phyloP scores from a whole-genome alignment of 2,888 invertebrate genomes.

The Macropis europaea region DNA sequence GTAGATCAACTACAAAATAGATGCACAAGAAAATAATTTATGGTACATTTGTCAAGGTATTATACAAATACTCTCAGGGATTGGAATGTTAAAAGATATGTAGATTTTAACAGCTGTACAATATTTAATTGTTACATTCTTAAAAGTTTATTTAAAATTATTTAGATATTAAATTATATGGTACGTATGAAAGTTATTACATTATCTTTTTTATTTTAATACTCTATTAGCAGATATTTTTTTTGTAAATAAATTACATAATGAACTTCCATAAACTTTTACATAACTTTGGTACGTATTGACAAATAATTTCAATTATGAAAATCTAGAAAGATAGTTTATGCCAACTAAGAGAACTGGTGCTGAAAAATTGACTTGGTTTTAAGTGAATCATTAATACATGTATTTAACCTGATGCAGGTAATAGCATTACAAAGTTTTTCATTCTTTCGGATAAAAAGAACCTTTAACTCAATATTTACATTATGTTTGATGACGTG shows the following conservation, averaged over 20 bases:
- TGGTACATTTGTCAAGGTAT: conserved; percentile 1
- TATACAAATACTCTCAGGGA: background rate
- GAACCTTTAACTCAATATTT: background rate
- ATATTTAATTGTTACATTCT: background rate
- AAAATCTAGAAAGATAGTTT: background rate
- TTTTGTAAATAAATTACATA: background rate
- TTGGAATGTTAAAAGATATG: conserved; percentile 32
- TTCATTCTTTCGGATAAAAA: conserved; percentile 11
- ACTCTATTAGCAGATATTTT: background rate
- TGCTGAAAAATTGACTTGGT: background rate
- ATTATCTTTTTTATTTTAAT: conserved; percentile 1
- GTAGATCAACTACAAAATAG: conserved; percentile 12
- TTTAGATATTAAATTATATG: background rate
- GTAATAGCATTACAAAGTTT: conserved; percentile 12
- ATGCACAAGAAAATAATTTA: conserved; percentile 22
- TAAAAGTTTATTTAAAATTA: background rate
- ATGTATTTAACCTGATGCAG: conserved; percentile 40
- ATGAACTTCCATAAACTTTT: no score
- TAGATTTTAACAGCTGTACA: background rate
- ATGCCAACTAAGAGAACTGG: background rate
- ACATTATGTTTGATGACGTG: conserved; percentile 27
- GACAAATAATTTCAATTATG: background rate
- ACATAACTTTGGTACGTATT: background rate
- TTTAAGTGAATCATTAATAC: background rate
- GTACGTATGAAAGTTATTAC: background rate